Evolutionary conservation across 2,113 vertebrate species (phyloP).

Genomic region (Madoqua kirkii): DNA sequence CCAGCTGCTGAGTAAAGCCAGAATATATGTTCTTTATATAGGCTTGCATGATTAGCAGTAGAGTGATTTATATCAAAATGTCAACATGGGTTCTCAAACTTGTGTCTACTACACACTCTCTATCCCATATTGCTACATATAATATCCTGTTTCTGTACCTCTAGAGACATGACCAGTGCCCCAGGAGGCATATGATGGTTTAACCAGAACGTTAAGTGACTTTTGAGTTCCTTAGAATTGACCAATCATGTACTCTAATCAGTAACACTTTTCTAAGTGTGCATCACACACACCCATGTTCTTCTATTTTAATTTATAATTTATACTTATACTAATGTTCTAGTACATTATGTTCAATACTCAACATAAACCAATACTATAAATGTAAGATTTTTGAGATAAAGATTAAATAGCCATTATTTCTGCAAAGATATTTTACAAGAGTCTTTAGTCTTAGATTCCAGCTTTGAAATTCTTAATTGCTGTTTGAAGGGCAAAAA

Average conservation of each 20-base stretch:
- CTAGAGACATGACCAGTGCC: background rate
- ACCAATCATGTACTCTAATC: background rate
- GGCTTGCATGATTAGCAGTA: background rate
- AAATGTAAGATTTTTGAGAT: background rate
- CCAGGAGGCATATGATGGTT: background rate
- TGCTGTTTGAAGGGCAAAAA: background rate
- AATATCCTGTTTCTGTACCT: background rate
- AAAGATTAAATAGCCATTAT: background rate
- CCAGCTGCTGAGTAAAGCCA: background rate
- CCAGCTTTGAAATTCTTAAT: background rate
- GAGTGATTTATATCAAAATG: background rate
- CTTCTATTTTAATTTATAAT: background rate
- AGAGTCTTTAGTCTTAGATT: background rate
- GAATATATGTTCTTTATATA: background rate
- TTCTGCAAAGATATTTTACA: background rate
- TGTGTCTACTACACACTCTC: background rate
- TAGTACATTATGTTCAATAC: background rate
- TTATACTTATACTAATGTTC: background rate
- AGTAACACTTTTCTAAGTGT: background rate
- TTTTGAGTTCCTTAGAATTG: background rate
- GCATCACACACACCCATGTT: background rate
- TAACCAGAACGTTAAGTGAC: background rate
- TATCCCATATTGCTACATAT: background rate
- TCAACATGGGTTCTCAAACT: background rate
- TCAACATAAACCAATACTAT: background rate